phyloP scores from a whole-genome alignment of 2,888 invertebrate genomes.

The Heliconius cydno region DNA sequence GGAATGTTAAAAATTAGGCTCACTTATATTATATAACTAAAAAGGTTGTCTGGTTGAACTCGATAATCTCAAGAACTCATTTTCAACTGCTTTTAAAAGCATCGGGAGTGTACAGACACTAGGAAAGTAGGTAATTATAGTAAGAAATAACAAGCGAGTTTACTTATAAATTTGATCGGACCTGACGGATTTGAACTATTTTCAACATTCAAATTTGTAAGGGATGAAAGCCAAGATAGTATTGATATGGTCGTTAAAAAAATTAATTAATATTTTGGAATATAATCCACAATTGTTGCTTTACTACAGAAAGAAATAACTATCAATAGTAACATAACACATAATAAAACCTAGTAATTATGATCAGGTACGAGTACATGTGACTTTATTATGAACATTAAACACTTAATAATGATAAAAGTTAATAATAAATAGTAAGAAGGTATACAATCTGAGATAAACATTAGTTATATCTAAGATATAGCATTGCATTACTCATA shows the following conservation, averaged over 20 bases:
- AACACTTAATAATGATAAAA: not conserved
- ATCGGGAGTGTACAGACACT: no score
- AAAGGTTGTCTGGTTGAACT: not conserved
- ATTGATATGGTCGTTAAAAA: no score
- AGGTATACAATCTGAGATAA: not conserved
- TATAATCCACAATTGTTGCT: no score
- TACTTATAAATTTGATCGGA: no score
- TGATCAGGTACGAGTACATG: not conserved
- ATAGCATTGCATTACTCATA: slow-evolving; percentile 2
- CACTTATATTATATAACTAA: not conserved
- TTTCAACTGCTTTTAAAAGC: no score
- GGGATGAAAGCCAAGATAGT: no score
- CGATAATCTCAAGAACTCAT: not conserved
- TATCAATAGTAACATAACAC: not conserved
- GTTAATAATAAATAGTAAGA: not conserved
- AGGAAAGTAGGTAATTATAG: no score
- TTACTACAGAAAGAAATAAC: not conserved
- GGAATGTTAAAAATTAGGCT: slow-evolving; percentile 35
- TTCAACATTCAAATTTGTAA: no score
- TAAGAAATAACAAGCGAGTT: no score
- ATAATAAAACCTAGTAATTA: no score
- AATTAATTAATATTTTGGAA: no score
- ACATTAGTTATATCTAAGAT: not conserved
- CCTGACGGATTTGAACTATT: no score
- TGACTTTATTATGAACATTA: not conserved